phyloP scores from a whole-genome alignment of 2,113 vertebrate genomes.

The Uria aalge region DNA sequence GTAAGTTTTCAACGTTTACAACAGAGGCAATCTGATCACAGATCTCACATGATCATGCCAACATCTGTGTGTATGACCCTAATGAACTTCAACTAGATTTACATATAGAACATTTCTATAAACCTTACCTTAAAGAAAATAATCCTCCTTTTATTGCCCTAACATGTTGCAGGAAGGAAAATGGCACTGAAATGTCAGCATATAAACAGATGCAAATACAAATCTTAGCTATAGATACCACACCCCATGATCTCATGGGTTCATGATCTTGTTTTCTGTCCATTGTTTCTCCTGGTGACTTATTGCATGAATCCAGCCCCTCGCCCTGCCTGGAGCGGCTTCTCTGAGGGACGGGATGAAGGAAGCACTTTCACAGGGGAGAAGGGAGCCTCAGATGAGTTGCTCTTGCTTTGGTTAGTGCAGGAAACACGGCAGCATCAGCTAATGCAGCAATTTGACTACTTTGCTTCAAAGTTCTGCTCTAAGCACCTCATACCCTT shows the following conservation, averaged over 20 bases:
- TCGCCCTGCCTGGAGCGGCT: not conserved
- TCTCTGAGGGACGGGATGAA: accelerated
- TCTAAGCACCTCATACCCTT: not conserved
- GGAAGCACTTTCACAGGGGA: accelerated
- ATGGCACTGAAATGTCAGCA: not conserved
- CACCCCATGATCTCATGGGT: not conserved
- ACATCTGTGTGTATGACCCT: not conserved
- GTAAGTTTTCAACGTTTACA: not conserved
- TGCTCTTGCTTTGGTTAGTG: not conserved
- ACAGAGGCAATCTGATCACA: not conserved
- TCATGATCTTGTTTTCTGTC: not conserved
- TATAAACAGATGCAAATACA: not conserved
- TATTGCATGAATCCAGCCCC: not conserved
- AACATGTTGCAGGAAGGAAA: not conserved
- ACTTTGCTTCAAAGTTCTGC: not conserved
- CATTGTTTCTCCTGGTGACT: not conserved
- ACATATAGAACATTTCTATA: not conserved
- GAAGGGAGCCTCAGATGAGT: not conserved
- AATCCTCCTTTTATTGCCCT: not conserved
- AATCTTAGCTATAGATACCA: not conserved
- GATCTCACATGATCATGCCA: not conserved
- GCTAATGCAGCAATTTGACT: not conserved
- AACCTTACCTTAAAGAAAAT: not conserved
- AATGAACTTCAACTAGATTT: not conserved
- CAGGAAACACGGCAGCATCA: not conserved